A percentile compares a stretch with the other conserved stretches of the same genome.
These are phyloP conservation scores for Symphodus melops DNA, from an alignment of 2,113 vertebrate species.

Conservation along the genomic window DNA sequence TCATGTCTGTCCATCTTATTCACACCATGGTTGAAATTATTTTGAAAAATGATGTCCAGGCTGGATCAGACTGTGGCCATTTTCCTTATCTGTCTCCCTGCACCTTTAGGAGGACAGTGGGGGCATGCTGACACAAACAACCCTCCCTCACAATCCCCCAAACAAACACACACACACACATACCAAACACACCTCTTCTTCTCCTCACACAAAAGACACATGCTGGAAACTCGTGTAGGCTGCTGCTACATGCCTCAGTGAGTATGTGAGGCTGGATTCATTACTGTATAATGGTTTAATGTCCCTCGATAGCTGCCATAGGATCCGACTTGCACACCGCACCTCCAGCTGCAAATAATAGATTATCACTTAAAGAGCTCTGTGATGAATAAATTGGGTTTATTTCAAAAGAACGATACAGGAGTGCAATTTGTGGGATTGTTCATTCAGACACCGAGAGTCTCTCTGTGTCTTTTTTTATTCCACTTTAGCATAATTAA, in stretches of 20 bases:
- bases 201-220: constrained; percentile 21
- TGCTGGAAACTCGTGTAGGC: constrained; percentile 26
- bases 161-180: constrained; percentile 14
- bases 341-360: constrained; percentile 23
- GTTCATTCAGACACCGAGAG: background rate
- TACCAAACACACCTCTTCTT: constrained; percentile 27
- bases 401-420: background rate
- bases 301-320: constrained; percentile 35
- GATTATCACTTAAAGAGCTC: constrained; percentile 31
- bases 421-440: background rate
- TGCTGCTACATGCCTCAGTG: constrained; percentile 42
- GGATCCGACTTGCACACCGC: constrained; percentile 23
- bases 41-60: constrained; percentile 4
- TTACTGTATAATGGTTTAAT: constrained; percentile 50
- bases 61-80: constrained; percentile 14
- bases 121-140: constrained; percentile 39
- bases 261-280: constrained; percentile 50
- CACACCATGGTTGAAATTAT: background rate
- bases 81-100: constrained; percentile 55
- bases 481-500: no score
- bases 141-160: constrained; percentile 8
- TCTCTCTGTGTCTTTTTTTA: background rate
- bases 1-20: constrained; percentile 7
- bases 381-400: background rate
- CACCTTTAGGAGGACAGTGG: constrained; percentile 46